Percentiles rank a stretch among this genome's conserved stretches.
These are phyloP conservation scores for Drosophila ogumai DNA, from an alignment of 1,140 invertebrate genomes.

Conservation along the genomic window DNA sequence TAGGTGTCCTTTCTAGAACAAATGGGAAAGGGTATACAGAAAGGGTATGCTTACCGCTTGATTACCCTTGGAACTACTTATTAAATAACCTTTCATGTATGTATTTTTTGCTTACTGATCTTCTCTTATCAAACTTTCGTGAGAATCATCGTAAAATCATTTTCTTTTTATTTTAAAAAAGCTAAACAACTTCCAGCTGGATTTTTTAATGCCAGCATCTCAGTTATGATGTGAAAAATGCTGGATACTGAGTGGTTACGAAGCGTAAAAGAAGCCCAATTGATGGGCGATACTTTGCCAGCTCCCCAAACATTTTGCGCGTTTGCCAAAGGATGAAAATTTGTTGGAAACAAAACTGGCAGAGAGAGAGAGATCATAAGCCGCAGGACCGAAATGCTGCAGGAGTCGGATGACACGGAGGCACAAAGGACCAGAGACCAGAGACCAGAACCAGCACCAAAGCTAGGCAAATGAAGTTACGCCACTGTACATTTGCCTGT, in stretches of 20 bases:
- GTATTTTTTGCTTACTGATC: no score
- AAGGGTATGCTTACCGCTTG: no score
- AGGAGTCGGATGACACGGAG: constrained; percentile 34
- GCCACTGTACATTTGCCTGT: constrained; percentile 49
- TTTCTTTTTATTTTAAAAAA: background rate
- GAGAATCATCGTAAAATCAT: background rate
- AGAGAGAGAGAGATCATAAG: constrained; percentile 15
- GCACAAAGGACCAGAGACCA: background rate
- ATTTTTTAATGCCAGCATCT: background rate
- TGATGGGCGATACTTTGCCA: constrained; percentile 3
- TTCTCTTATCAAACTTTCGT: no score
- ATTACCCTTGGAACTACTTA: no score
- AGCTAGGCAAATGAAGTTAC: constrained; percentile 23
- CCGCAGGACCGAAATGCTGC: constrained; percentile 40
- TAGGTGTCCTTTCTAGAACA: background rate
- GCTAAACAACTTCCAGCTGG: background rate
- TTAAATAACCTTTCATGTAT: no score
- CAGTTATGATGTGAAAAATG: constrained; percentile 8
- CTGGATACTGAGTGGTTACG: constrained; percentile 1
- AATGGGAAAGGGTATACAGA: background rate
- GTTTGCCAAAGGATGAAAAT: constrained; percentile 1
- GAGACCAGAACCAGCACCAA: background rate
- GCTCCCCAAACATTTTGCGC: background rate
- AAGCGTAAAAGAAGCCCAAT: constrained; percentile 10
- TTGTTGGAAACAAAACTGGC: constrained; percentile 11